Conservation (phyloP, 2,113 vertebrate genomes). For the Ptyas mucosa region DNA sequence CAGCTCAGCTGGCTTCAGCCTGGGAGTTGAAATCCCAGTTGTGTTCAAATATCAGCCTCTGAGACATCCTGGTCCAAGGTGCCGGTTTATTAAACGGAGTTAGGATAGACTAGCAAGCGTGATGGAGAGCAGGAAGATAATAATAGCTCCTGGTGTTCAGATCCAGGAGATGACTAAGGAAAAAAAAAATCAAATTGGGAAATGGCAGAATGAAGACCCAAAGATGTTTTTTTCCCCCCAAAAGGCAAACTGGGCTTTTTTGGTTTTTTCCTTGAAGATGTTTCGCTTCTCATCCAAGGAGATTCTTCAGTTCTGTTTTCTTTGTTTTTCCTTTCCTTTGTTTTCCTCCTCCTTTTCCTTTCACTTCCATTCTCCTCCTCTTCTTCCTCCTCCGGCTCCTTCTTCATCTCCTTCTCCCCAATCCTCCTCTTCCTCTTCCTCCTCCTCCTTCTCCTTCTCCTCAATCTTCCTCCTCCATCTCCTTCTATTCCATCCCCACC, state of each 20-base stretch:
- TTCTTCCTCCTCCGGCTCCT: no score
- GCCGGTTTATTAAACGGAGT: neutral
- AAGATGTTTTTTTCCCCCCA: neutral
- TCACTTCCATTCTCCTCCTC: no score
- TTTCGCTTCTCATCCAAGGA: no score
- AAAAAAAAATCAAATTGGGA: neutral
- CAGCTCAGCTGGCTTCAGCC: neutral
- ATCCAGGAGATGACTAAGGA: neutral
- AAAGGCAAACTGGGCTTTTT: no score
- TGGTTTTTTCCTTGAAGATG: no score
- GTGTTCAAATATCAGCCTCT: neutral
- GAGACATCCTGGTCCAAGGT: neutral
- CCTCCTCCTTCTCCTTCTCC: rapidly evolving
- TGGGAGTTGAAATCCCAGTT: neutral
- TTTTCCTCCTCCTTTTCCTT: no score
- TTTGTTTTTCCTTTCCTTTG: no score
- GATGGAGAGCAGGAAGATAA: neutral
- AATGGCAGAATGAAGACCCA: neutral
- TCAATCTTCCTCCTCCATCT: no score
- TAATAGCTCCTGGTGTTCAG: neutral
- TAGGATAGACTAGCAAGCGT: neutral
- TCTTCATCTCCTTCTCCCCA: no score
- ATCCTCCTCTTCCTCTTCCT: no score
- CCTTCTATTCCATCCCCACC: no score
- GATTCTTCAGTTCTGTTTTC: no score